Evolutionary conservation across 2,888 invertebrate genomes (phyloP), one percentile per base, ranked within the genome.

Genomic region (Syrista parreyssii): DNA sequence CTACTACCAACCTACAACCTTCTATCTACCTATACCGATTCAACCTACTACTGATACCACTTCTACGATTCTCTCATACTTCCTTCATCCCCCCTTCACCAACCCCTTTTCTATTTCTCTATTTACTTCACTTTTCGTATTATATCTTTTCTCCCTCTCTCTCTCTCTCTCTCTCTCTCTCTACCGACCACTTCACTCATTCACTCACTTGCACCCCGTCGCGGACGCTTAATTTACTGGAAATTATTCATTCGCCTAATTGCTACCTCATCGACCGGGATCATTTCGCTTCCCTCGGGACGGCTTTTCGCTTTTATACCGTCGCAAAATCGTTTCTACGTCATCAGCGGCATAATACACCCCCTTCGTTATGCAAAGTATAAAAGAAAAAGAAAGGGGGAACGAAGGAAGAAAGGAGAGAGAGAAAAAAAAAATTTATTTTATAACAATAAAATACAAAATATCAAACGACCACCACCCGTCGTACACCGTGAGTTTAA

Each of bases 201-300:
- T 74, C 71, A 33, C 73, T 36, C 75, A 55, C 75, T 72, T 77
- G 74, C 15, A 32, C 77, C 74, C 77, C 79, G 40, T 74, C 75
- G 40, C 68, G 36, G 75, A 76, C 77, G 84, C 81, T 85, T 85
- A 86, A 87, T 86, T 87, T 83, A 86, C 83, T 84, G 85, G 82
- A 86, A 85, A 86, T 85, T 85, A 85, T 87, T 87, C 85, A 85
- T 86, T 87, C 84, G 85, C 84, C 85, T 86, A 87, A 87, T 87
- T 87, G 85, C 86, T 83, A 84, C 84, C 84, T 15, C 85, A 86
- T 84, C 86, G 83, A 86, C 79, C 83, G 80, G 31, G 71, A 71
- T 73, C 73, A 33, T 33, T 33, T 73, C 15, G 9, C 31, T 9
- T 73, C 73, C 73, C 34, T 33, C 6, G 71, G 71, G 71, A 32